phyloP scores from a whole-genome alignment of 2,113 vertebrate species.

The Sarotherodon lohbergeri region DNA sequence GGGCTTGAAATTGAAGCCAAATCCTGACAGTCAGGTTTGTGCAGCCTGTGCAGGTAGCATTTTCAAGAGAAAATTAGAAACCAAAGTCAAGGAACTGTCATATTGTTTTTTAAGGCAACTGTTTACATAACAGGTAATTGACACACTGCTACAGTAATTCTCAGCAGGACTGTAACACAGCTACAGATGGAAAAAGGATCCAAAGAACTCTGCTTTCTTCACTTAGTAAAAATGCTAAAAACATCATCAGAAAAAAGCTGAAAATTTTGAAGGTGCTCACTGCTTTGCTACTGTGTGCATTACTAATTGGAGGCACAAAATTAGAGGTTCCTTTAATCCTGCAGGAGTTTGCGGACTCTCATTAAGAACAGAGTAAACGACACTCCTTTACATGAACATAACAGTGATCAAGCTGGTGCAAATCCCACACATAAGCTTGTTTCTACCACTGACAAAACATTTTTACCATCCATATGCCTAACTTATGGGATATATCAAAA shows the following conservation, averaged over 20 bases:
- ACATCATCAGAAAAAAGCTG: fast-evolving
- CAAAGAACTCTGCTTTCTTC: not conserved
- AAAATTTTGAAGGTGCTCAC: not conserved
- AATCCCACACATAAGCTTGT: fast-evolving
- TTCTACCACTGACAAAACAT: not conserved
- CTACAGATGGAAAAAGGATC: not conserved
- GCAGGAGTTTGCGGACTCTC: not conserved
- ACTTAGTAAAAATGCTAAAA: not conserved
- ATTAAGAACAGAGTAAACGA: not conserved
- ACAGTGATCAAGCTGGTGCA: not conserved
- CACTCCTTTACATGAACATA: not conserved
- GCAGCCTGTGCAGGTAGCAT: not conserved
- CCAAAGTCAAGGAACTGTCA: not conserved
- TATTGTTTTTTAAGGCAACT: not conserved
- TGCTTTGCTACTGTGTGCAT: not conserved
- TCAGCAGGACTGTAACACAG: not conserved
- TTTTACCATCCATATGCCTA: not conserved
- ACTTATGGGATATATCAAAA: not conserved
- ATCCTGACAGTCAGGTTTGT: not conserved
- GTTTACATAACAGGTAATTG: not conserved
- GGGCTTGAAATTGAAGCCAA: not conserved
- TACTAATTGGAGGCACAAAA: not conserved
- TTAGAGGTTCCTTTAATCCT: not conserved
- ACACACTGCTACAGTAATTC: not conserved
- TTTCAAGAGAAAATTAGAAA: not conserved